Base-by-base conservation (phyloP, 2,113 vertebrate genomes). In the Lycaon pictus region DNA sequence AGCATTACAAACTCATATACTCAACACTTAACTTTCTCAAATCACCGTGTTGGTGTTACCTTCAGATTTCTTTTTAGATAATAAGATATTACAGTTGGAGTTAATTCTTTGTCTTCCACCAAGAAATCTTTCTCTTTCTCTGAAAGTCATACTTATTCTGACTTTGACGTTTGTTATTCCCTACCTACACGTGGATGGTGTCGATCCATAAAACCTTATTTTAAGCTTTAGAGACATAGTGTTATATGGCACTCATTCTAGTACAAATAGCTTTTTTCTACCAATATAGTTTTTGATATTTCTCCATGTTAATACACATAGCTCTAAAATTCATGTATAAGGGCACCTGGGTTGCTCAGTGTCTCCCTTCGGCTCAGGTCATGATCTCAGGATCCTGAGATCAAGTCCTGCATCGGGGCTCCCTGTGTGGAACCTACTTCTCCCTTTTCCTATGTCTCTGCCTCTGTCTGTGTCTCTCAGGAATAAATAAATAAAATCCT, bases 1-100 rank as follows among this genome's bases (percentile, higher is more conserved):
- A 35, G 7, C 15, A 37, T 11, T 25, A 76, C n/a, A 56, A 67
- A 32, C 51, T 22, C 32, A 15, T 29, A 87, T 51, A 4, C 81
- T 29, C 19, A 13, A 19, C 25, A 56, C 16, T 56, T 16, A 51
- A 48, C 10, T 29, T 69, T 2, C 58, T 25, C 43, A 71, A 37
- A 63, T 53, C 19, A 7, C 7, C 67, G 27, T 11, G 13, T 2
- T 53, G 32, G 16, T 32, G 16, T 58, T 51, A 43, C 19, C 81
- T 72, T 17, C 65, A 17, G 60, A 63, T n/a, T 58, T 88, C 69
- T 63, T 65, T 77, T 43, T 23, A 67, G 69, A 60, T 53, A 53
- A 83, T 62, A 88, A 90, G 72, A 65, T 65, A 87, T n/a, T 81
- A n/a, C n/a, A 51, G n/a, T 48, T 4, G 27, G 48, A 82, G 9